Base-by-base conservation (phyloP, 2,888 invertebrate genomes). In the Tachina fera region DNA sequence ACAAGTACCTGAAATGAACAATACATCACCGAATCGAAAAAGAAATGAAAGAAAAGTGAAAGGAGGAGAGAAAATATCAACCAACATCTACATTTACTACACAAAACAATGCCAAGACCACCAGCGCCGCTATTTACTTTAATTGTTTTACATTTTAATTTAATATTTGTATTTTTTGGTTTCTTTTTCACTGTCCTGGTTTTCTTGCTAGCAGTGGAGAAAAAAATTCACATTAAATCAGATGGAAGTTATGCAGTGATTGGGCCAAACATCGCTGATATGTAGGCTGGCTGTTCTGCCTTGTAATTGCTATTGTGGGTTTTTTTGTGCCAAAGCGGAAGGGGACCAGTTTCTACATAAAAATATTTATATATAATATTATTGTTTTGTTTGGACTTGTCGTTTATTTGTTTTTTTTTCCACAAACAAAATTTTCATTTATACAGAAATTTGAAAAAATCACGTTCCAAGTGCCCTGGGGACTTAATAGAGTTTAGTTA, bases 121-220 rank as follows among this genome's bases (percentile, higher is more conserved):
- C 84, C 76, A 76, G 71, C 67, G 71, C 76, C 67, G 71, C 72
- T 80, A 84, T 84, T 84, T 80, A 77, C 80, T 84, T 84, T 84
- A 80, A 80, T 84, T 84, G 84, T 76, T 80, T 71, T 80, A 84
- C 71, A 80, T 80, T 84, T 80, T 76, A 80, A 76, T 76, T 80
- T 80, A 10, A 72, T 65, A 70, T 70, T 49, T 61, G 13, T 60
- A 6, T 19, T 49, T n/a, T 41, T n/a, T 16, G 6, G n/a, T 72
- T 49, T 41, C 9, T 63, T 43, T 45, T 47, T 71, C 41, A 31
- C 31, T 19, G 5, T 47, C 4, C 1, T 65, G 39, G 41, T 13
- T 31, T 61, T 45, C 3, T 65, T 6, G 61, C 31, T 47, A 56
- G 39, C 16, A 16, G 39, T 47, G 9, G 16, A 45, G 43, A 22